A percentile compares a stretch with the other conserved stretches of the same genome.
phyloP scores from a whole-genome alignment of 2,888 invertebrate species.

The Trichopoda pennipes region DNA sequence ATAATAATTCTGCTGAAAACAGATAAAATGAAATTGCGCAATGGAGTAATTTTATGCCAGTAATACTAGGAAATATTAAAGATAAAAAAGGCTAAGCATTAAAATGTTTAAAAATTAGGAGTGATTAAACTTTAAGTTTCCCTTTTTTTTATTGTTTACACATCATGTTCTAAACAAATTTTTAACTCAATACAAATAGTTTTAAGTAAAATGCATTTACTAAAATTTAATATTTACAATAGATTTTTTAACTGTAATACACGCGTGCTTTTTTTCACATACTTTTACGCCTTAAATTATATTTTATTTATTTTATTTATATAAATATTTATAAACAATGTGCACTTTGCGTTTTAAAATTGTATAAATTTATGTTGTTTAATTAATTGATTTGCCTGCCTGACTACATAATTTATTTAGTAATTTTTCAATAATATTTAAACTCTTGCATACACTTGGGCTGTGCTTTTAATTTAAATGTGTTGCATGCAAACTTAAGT shows the following conservation, averaged over 20 bases:
- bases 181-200: not conserved
- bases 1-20: constrained; percentile 28
- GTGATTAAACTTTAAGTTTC: no score
- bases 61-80: not conserved
- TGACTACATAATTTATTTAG: not conserved
- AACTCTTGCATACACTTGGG: constrained; percentile 6
- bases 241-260: not conserved
- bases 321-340: not conserved
- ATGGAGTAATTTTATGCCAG: not conserved
- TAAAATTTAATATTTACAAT: not conserved
- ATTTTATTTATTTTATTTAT: not conserved
- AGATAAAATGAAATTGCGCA: constrained; percentile 12
- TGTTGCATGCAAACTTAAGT: not conserved
- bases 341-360: not conserved
- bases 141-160: no score
- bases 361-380: not conserved
- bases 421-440: not conserved
- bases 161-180: no score
- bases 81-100: no score
- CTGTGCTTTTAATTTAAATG: constrained; percentile 4
- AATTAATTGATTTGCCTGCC: constrained; percentile 1
- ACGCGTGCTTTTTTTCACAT: not conserved
- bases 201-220: not conserved
- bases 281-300: not conserved
- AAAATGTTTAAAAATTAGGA: no score